Evolutionary conservation across 2,888 invertebrate genomes (phyloP).

Genomic region (Melinaea menophilus): DNA sequence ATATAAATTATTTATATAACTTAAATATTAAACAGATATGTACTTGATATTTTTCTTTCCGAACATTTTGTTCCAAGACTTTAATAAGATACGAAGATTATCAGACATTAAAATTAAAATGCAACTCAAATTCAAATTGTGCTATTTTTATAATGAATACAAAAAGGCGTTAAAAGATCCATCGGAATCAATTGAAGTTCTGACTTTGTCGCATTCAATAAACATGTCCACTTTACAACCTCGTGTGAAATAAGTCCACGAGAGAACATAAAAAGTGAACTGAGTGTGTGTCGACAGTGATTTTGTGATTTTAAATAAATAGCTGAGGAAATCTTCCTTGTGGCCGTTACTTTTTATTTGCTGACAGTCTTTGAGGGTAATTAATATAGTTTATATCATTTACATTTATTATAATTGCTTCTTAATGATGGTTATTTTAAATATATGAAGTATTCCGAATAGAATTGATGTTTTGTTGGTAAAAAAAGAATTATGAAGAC

Average conservation of each 20-base stretch:
- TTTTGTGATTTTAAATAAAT: conserved; percentile 64
- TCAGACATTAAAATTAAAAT: too few species aligned
- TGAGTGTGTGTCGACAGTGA: conserved; percentile 63
- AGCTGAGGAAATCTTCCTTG: conserved; percentile 42
- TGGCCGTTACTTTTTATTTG: conserved; percentile 42
- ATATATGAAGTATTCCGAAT: too few species aligned
- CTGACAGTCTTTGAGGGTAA: conserved; percentile 34
- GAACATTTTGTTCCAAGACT: too few species aligned
- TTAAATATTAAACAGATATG: too few species aligned
- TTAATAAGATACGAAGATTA: too few species aligned
- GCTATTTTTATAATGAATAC: too few species aligned
- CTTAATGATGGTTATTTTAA: not conserved
- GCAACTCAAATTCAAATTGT: too few species aligned
- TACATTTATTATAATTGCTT: not conserved
- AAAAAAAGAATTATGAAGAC: too few species aligned
- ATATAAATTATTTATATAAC: too few species aligned
- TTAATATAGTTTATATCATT: conserved; percentile 7
- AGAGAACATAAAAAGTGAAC: conserved; percentile 62
- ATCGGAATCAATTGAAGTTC: conserved; percentile 21
- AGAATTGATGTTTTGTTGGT: too few species aligned
- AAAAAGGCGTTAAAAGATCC: conserved; percentile 8
- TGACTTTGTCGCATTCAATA: conserved; percentile 18
- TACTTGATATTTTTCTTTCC: too few species aligned
- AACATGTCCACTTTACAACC: conserved; percentile 51
- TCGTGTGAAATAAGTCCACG: conserved; percentile 61